Evolutionary conservation across 2,888 invertebrate species (phyloP), one percentile per base, ranked within the genome.

Genomic region (Pantelozetes paolii): DNA sequence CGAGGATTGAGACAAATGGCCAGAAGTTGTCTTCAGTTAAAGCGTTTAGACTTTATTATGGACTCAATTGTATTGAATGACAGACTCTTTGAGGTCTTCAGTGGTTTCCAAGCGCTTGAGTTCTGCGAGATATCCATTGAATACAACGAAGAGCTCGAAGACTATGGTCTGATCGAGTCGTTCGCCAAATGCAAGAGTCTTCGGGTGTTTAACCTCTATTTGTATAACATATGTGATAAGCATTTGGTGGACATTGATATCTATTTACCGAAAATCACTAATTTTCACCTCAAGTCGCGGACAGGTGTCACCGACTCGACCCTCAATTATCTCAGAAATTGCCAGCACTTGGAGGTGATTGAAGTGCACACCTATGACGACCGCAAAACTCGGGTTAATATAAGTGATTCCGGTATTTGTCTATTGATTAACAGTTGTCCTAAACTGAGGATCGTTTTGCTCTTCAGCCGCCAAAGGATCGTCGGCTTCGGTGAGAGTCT

Each of bases 281-380:
- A 50, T n/a, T 50, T 50, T 50, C 50, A 50, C 18, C 20, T 50
- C 18, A 8, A n/a, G 5, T 50, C 50, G 18, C 8, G 18, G 18
- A 50, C 50, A 9, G 50, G 18, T n/a, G 18, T 50, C 8, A 50
- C 50, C 18, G 50, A 50, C 18, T n/a, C 15, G 11, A 50, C 50
- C 6, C 20, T 50, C 5, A 50, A 50, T 50, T 50, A 50, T 50
- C 20, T 50, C 11, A 13, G 18, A 18, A 50, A 50, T 5, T 50
- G 50, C 18, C 5, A n/a, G 6, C 8, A 50, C 15, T n/a, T 50
- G 8, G 11, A 50, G 20, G 50, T 50, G 11, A 13, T 50, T 18
- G 50, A 50, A 50, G 50, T 50, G 50, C 50, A 50, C 50, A 50
- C 50, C 15, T 50, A 50, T 50, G 20, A 50, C 20, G 50, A 50